phyloP scores from a whole-genome alignment of 2,888 invertebrate genomes.

The Brachylomia viminalis region DNA sequence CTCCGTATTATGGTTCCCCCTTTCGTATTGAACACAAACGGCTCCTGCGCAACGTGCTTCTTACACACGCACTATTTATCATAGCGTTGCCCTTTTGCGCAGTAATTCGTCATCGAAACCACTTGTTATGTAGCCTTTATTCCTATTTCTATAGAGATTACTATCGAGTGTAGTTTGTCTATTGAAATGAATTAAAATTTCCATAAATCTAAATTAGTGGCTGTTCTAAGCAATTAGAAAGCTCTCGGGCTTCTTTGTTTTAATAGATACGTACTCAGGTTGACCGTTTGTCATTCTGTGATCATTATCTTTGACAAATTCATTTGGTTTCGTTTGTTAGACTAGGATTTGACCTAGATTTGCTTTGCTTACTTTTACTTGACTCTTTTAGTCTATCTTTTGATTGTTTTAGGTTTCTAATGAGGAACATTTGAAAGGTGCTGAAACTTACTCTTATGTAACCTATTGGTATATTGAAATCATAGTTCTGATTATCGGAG shows the following conservation, averaged over 20 bases:
- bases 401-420: slow-evolving; percentile 1
- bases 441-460: not conserved
- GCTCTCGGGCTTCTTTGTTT: slow-evolving; percentile 82
- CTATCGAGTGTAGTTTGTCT: slow-evolving; percentile 26
- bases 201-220: slow-evolving; percentile 77
- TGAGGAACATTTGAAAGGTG: not conserved
- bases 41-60: slow-evolving; percentile 20
- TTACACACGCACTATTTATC: slow-evolving; percentile 55
- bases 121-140: slow-evolving; percentile 29
- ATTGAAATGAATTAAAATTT: slow-evolving; percentile 59
- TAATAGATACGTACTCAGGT: slow-evolving; percentile 64
- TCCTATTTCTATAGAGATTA: not conserved
- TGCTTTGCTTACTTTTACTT: slow-evolving; percentile 7
- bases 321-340: slow-evolving; percentile 48
- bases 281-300: slow-evolving; percentile 63
- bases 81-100: slow-evolving; percentile 49
- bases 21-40: slow-evolving; percentile 24
- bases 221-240: slow-evolving; percentile 83
- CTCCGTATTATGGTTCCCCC: slow-evolving; percentile 27
- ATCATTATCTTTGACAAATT: slow-evolving; percentile 67
- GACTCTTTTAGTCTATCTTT: not conserved
- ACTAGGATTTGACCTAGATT: slow-evolving; percentile 35
- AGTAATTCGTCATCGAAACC: slow-evolving; percentile 44
- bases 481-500: not conserved
- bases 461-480: not conserved